Percentiles rank a stretch among this genome's conserved stretches.
Evolutionary conservation across 1,140 invertebrate species (phyloP).

Genomic region (Antheraea mylitta): DNA sequence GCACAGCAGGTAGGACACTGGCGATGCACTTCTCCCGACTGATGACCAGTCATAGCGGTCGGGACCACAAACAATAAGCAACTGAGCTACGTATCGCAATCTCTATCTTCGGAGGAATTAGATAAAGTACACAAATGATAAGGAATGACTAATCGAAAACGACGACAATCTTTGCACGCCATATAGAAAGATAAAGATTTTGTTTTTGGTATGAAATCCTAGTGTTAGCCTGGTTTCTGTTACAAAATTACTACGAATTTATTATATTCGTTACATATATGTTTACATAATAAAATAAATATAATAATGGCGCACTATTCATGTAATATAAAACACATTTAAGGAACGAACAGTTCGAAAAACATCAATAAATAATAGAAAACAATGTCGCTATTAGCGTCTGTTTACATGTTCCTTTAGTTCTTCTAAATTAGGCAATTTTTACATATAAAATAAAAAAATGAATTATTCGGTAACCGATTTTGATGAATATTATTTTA

Average conservation of each 20-base stretch:
- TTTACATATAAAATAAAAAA: no score
- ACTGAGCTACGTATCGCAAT: slow-evolving; percentile 21
- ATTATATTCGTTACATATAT: neutral
- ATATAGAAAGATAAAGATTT: slow-evolving; percentile 15
- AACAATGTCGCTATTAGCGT: no score
- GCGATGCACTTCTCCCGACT: slow-evolving; percentile 20
- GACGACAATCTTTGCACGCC: slow-evolving; percentile 27
- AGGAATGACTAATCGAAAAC: slow-evolving; percentile 49
- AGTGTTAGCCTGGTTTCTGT: neutral
- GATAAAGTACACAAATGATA: slow-evolving; percentile 46
- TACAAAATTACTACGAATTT: neutral
- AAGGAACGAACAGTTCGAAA: no score
- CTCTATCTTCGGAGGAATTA: slow-evolving; percentile 34
- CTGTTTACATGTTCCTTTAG: no score
- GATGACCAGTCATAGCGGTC: slow-evolving; percentile 24
- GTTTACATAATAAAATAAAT: no score
- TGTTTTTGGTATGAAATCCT: slow-evolving; percentile 13
- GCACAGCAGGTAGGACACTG: slow-evolving; percentile 30
- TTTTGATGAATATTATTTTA: no score
- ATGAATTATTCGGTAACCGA: no score
- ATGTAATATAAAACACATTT: no score
- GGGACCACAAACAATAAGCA: slow-evolving; percentile 26
- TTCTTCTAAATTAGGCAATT: no score
- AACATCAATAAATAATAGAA: no score
- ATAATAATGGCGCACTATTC: no score